phyloP scores from a whole-genome alignment of 1,140 invertebrate species.

The Drosophila lacertosa region DNA sequence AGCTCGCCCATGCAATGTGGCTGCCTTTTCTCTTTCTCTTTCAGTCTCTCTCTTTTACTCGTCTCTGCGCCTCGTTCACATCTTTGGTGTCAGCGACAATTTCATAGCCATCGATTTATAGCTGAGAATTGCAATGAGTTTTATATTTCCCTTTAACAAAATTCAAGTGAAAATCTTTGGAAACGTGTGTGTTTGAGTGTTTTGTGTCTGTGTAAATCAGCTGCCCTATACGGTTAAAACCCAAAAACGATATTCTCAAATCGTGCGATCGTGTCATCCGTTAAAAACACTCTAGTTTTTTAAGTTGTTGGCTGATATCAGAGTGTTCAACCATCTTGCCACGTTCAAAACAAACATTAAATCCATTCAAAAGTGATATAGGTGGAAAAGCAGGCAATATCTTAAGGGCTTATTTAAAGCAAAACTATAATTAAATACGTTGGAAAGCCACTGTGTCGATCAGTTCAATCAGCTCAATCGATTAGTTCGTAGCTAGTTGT shows the following conservation, averaged over 20 bases:
- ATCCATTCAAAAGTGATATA: too few species aligned
- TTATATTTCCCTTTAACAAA: constrained; percentile 14
- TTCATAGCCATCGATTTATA: constrained; percentile 49
- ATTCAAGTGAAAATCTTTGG: constrained; percentile 17
- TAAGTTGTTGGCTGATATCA: neutral
- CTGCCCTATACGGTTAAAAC: neutral
- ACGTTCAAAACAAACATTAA: neutral
- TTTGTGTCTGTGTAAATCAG: neutral
- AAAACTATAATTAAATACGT: too few species aligned
- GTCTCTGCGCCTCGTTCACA: constrained; percentile 13
- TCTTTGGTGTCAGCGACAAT: constrained; percentile 36
- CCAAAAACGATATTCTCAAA: neutral
- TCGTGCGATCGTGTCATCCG: constrained; percentile 11
- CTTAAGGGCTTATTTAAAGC: too few species aligned
- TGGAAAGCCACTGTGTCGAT: too few species aligned
- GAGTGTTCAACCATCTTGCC: neutral
- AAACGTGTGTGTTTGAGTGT: neutral
- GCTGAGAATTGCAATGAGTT: constrained; percentile 36
- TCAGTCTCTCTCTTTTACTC: constrained; percentile 11
- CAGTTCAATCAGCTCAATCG: neutral
- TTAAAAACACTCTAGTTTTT: constrained; percentile 6
- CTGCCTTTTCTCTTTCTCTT: neutral
- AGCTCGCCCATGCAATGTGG: constrained; percentile 25
- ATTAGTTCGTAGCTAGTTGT: constrained; percentile 7
- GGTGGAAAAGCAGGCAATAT: neutral